A percentile compares a stretch with the other conserved stretches of the same genome.
phyloP scores from a whole-genome alignment of 2,797 vertebrate genomes.

The Danio kyathit region DNA sequence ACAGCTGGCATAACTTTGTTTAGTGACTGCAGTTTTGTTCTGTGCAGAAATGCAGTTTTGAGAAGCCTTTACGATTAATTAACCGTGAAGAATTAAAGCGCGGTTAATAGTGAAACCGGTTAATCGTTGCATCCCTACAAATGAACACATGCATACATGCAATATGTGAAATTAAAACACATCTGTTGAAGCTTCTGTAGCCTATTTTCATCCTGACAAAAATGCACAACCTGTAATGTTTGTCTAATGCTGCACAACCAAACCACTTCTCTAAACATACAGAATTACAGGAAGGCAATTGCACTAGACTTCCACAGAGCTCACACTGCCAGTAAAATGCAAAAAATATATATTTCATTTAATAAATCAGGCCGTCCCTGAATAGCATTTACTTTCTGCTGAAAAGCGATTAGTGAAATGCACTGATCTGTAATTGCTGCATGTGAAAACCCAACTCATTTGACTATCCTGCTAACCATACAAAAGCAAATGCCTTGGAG shows the following conservation, averaged over 20 bases:
- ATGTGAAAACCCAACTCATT: constrained; percentile 35
- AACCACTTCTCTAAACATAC: constrained; percentile 33
- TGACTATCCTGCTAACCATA: constrained; percentile 24
- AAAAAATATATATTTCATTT: background rate
- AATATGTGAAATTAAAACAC: background rate
- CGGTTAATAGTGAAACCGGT: too few species aligned
- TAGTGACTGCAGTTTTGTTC: too few species aligned
- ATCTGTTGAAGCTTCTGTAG: background rate
- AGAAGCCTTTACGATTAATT: too few species aligned
- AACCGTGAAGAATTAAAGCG: too few species aligned
- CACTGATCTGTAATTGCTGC: constrained; percentile 3
- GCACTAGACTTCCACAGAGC: background rate
- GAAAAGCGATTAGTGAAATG: background rate
- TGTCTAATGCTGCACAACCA: background rate
- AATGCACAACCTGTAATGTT: background rate
- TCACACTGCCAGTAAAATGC: background rate
- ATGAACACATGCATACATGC: too few species aligned
- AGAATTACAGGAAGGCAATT: constrained; percentile 17
- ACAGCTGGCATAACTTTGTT: too few species aligned
- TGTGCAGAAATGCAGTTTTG: too few species aligned
- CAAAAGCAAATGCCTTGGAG: background rate
- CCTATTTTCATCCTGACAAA: background rate
- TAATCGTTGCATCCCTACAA: too few species aligned
- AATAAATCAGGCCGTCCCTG: constrained; percentile 15
- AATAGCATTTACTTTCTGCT: constrained; percentile 25